Base-by-base conservation (phyloP, 2,888 invertebrate genomes). In the Thecophora atra region DNA sequence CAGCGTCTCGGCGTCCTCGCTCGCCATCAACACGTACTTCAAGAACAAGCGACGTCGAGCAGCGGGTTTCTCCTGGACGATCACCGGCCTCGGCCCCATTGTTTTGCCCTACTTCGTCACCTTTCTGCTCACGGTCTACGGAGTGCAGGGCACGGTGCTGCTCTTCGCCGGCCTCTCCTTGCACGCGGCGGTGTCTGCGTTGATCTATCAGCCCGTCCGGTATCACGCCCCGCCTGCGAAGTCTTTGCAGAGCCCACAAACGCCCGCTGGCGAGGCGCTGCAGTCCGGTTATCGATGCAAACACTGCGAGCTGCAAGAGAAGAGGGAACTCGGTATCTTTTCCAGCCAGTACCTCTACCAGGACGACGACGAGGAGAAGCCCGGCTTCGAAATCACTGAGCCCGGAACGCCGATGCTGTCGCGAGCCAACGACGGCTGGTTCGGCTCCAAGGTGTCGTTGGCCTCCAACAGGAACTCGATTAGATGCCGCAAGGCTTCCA, bases 1-100 rank as follows among this genome's bases (percentile, higher is more conserved):
- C 67, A 89, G 90, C 72, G 89, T 91, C 79, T 91, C 92, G 1
- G 89, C 93, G 4, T 92, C 91, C 77, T 90, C 91, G 19, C 82
- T 93, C 73, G 93, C 93, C 28, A 84, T 93, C 75, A 93, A 93
- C 79, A 92, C 92, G 1, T 93, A 92, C 81, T 93, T 93, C 87
- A 91, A 90, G 81, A 88, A 90, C 70, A 90, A 90, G 81, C 88
- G 93, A 80, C 87, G 92, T 81, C 86, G 91, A 63, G 93, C 93
- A 1, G 91, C 92, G 0, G 92, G 93, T 21, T 86, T 92, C 71
- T 91, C 91, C 70, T 92, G 92, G 91, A 91, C 92, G 0, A 89
- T 91, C 2, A 92, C 92, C 1, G 93, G 91, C 0, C 82, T 93
- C 44, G 93, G 93, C 0, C 92, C 93, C 2, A 91, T 93, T 42